These are phyloP conservation scores for Philereme vetulata DNA, from an alignment of 2,888 invertebrate species.

Conservation along the genomic window DNA sequence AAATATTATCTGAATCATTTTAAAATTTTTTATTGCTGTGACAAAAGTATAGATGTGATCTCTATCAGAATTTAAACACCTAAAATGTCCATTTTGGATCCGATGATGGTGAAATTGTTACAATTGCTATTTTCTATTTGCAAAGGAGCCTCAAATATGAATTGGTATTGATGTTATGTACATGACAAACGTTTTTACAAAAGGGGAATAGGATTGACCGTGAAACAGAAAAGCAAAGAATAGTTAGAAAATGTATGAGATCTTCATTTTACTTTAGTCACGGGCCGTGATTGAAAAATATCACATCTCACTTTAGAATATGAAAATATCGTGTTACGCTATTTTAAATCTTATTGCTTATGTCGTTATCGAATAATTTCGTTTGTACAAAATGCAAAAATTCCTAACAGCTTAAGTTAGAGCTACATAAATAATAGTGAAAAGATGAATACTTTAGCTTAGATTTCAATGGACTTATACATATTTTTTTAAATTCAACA, in stretches of 20 bases:
- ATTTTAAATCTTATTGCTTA: slow-evolving; percentile 67
- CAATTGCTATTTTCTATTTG: slow-evolving; percentile 5
- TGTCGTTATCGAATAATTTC: slow-evolving; percentile 55
- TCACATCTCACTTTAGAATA: slow-evolving; percentile 78
- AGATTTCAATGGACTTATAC: slow-evolving; percentile 45
- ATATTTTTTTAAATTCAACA: slow-evolving; percentile 38
- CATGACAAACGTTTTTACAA: slow-evolving; percentile 8
- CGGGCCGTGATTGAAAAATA: slow-evolving; percentile 68
- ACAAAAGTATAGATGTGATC: too few species aligned
- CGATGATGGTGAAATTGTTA: neutral
- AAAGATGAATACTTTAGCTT: slow-evolving; percentile 56
- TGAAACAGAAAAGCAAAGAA: slow-evolving; percentile 23
- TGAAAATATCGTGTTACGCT: slow-evolving; percentile 67
- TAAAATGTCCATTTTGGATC: too few species aligned
- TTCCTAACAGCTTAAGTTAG: slow-evolving; percentile 57
- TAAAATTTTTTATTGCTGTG: too few species aligned
- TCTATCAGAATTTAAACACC: too few species aligned
- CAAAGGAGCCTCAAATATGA: slow-evolving; percentile 27
- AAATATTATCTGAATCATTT: too few species aligned
- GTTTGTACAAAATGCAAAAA: slow-evolving; percentile 73
- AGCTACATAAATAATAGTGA: slow-evolving; percentile 73
- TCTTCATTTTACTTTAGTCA: slow-evolving; percentile 43
- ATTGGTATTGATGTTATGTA: slow-evolving; percentile 13
- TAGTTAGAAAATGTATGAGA: slow-evolving; percentile 42
- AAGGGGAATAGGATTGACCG: slow-evolving; percentile 10